phyloP scores from a whole-genome alignment of 2,888 invertebrate genomes.

The Entomobrya proxima region DNA sequence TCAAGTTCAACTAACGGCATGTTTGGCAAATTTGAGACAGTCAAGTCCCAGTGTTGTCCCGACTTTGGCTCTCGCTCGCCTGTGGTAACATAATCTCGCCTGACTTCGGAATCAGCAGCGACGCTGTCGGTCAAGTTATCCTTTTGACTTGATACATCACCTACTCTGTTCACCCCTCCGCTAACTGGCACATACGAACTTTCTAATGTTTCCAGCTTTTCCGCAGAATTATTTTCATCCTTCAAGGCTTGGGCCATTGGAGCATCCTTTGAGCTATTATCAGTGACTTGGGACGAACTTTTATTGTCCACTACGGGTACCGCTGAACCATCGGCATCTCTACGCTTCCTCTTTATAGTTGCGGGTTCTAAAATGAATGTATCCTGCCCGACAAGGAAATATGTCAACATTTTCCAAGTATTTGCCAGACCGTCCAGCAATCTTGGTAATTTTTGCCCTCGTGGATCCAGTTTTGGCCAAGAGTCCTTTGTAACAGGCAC shows the following conservation, averaged over 20 bases:
- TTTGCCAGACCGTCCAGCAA: slow-evolving; percentile 74
- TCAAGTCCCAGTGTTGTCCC: slow-evolving; percentile 50
- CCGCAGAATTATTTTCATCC: slow-evolving; percentile 52
- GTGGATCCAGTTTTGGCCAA: slow-evolving; percentile 73
- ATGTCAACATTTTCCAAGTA: slow-evolving; percentile 74
- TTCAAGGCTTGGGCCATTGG: neutral
- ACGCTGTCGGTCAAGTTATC: slow-evolving; percentile 35
- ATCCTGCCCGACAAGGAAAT: slow-evolving; percentile 74
- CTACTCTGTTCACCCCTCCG: slow-evolving; percentile 35
- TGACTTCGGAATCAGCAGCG: neutral
- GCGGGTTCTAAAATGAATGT: slow-evolving; percentile 67
- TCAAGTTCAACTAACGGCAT: slow-evolving; percentile 45
- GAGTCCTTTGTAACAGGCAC: slow-evolving; percentile 72
- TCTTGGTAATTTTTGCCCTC: slow-evolving; percentile 74
- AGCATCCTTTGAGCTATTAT: neutral
- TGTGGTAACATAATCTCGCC: neutral
- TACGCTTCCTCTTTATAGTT: slow-evolving; percentile 57
- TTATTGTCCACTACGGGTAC: neutral
- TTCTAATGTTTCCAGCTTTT: slow-evolving; percentile 71
- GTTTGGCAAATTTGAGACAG: slow-evolving; percentile 35
- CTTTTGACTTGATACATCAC: slow-evolving; percentile 5
- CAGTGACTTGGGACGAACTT: neutral
- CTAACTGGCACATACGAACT: slow-evolving; percentile 70
- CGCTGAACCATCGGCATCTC: slow-evolving; percentile 56
- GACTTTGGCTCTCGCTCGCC: slow-evolving; percentile 29